Conservation (phyloP, 2,113 vertebrate genomes). For the Symphodus melops region DNA sequence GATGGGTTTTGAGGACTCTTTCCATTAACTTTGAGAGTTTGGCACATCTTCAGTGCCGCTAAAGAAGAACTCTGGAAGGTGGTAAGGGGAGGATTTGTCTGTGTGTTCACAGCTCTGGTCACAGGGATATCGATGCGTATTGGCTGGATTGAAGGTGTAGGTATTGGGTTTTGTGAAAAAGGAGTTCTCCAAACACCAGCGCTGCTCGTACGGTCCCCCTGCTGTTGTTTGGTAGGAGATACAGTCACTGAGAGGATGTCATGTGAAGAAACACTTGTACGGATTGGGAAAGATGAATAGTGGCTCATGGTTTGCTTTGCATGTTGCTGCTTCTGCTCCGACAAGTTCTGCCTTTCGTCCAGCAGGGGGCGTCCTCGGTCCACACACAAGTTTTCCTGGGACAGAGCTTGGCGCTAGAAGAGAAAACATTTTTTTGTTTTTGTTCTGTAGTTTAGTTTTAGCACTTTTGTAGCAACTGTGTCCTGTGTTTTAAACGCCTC, state of each 20-base stretch:
- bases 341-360: constrained; percentile 74
- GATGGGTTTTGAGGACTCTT: constrained; percentile 13
- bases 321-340: constrained; percentile 50
- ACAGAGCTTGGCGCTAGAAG: constrained; percentile 86
- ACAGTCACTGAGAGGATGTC: constrained; percentile 84
- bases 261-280: constrained; percentile 86
- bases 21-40: constrained; percentile 4
- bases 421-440: background rate
- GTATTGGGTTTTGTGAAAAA: constrained; percentile 73
- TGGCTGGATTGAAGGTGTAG: constrained; percentile 82
- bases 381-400: constrained; percentile 89
- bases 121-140: constrained; percentile 90
- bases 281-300: constrained; percentile 82
- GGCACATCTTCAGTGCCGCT: constrained; percentile 8
- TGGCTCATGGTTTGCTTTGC: constrained; percentile 76
- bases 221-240: constrained; percentile 75
- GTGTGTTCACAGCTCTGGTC: constrained; percentile 72
- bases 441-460: too few relatives aligned
- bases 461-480: background rate
- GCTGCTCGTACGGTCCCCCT: constrained; percentile 79
- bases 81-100: constrained; percentile 69
- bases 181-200: constrained; percentile 91
- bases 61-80: constrained; percentile 57
- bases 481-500: too few relatives aligned
- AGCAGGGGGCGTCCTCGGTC: constrained; percentile 80